Percentiles rank a stretch among this genome's conserved stretches.
These are phyloP conservation scores for Coracopsis vasa DNA, from an alignment of 2,113 vertebrate species.

Conservation along the genomic window DNA sequence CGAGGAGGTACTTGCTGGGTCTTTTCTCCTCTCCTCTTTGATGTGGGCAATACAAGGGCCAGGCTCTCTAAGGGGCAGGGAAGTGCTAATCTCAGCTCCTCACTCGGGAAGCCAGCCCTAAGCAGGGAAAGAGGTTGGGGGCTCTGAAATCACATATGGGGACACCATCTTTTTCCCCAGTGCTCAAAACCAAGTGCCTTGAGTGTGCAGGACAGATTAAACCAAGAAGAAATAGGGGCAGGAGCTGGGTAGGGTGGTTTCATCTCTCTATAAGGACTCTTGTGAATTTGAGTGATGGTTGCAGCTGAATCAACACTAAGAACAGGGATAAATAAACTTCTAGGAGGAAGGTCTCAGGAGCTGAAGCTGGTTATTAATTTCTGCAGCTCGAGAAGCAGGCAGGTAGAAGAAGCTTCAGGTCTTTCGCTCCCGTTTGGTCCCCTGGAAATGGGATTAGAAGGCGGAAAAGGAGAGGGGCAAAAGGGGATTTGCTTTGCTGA, in stretches of 20 bases:
- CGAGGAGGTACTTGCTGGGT: constrained; percentile 25
- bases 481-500: not conserved
- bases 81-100: accelerated
- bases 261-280: not conserved
- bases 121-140: not conserved
- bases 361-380: not conserved
- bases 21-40: constrained; percentile 7
- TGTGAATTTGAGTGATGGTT: not conserved
- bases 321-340: constrained; percentile 44
- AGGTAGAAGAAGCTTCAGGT: not conserved
- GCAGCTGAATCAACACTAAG: constrained; percentile 45
- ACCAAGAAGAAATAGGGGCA: not conserved
- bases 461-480: not conserved
- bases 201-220: accelerated
- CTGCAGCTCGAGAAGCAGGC: not conserved
- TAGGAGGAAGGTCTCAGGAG: not conserved
- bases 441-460: not conserved
- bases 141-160: accelerated
- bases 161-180: not conserved
- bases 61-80: not conserved
- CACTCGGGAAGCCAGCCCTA: not conserved
- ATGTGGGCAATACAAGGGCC: not conserved
- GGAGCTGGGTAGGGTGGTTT: not conserved
- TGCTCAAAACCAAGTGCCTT: not conserved
- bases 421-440: not conserved